Evolutionary conservation across 2,888 invertebrate genomes (phyloP), one percentile per base, ranked within the genome.

Genomic region (Platycnemis pennipes): DNA sequence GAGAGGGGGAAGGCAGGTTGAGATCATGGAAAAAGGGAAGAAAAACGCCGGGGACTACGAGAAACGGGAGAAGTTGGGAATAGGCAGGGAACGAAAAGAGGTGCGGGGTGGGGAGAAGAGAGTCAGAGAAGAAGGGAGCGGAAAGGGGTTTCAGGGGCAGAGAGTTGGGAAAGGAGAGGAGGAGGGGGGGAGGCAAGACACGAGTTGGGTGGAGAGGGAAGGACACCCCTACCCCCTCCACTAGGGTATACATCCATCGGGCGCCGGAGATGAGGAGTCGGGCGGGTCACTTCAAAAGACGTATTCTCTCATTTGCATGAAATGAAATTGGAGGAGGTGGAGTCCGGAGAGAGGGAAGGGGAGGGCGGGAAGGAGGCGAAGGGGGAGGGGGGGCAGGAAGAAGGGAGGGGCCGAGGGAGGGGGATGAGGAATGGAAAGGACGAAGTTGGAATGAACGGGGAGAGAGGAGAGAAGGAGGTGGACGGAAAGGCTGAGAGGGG

Each of bases 221-320:
- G 94, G 42, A 56, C 86, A 94, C 42, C 11, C 42, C 63, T 3
- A 19, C 19, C 45, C 91, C 63, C 56, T n/a, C 44, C n/a, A 56
- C 44, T 37, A 56, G 56, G 91, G 56, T 56, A 63, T 91, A 91
- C 91, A 91, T 91, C 63, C 91, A 91, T 89, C 89, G 89, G 86
- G 86, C 4, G 86, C 86, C 87, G 87, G 87, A 63, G 91, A 56
- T 56, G 89, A 46, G 89, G 45, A 63, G 91, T 42, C 26, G 44
- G 69, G 91, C 91, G 63, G 91, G 91, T 91, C 91, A 91, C 91
- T 91, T 91, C 91, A 91, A 91, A 91, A 91, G 91, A 91, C 91
- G 56, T 91, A 91, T 91, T 91, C 91, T 69, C 91, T 91, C 91
- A 91, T 91, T 91, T 91, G 91, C 91, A 91, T 91, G 91, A 91